Conservation (phyloP, 2,888 invertebrate genomes). For the Cylindroiulus punctatus region DNA sequence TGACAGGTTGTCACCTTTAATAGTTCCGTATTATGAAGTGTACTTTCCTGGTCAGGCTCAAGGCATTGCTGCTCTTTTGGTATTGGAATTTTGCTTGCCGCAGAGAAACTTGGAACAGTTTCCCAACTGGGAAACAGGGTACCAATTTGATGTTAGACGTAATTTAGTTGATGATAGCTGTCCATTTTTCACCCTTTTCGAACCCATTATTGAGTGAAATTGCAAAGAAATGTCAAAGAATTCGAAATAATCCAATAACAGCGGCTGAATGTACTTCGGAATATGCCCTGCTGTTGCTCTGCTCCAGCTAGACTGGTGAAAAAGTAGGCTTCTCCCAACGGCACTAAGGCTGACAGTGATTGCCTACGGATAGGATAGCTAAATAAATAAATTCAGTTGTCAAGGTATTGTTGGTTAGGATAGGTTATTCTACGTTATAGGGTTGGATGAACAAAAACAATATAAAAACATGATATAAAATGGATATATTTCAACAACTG, state of each 20-base stretch:
- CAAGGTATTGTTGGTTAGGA: too few relatives aligned
- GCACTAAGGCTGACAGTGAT: too few relatives aligned
- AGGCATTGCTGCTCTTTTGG: background rate
- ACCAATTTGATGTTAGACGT: background rate
- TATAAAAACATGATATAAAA: too few relatives aligned
- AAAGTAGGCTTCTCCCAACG: too few relatives aligned
- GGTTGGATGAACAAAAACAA: too few relatives aligned
- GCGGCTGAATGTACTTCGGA: too few relatives aligned
- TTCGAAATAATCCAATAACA: background rate
- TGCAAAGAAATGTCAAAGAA: background rate
- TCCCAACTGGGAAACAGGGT: background rate
- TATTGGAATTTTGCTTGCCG: background rate
- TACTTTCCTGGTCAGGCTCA: background rate
- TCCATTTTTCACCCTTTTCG: background rate
- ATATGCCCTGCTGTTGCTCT: too few relatives aligned
- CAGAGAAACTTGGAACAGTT: background rate
- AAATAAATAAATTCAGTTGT: too few relatives aligned
- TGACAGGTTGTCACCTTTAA: conserved; percentile 12
- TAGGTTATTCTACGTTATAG: too few relatives aligned
- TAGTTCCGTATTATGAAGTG: background rate
- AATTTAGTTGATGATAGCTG: background rate
- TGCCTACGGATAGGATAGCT: too few relatives aligned
- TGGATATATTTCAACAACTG: too few relatives aligned
- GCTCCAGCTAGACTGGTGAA: too few relatives aligned
- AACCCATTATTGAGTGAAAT: background rate